Conservation (phyloP, 2,888 invertebrate species). For the Drosophila vallismaia region DNA sequence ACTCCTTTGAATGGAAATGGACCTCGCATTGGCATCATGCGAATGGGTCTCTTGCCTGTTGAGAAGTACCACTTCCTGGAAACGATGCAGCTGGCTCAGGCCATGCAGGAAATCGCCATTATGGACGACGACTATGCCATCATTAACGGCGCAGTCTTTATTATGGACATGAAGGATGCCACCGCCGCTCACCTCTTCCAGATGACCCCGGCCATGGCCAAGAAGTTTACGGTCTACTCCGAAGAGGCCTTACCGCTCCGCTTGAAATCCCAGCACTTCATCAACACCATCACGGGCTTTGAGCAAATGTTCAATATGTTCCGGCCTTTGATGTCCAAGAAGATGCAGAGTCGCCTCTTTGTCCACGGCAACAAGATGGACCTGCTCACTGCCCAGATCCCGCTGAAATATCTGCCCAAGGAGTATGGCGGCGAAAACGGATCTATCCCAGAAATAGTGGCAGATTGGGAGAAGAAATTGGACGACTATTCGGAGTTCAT, state of each 20-base stretch:
- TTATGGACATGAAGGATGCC: constrained; percentile 86
- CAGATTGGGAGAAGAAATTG: constrained; percentile 71
- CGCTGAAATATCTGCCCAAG: constrained; percentile 86
- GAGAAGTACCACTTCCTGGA: constrained; percentile 84
- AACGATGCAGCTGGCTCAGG: constrained; percentile 85
- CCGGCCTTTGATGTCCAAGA: constrained; percentile 86
- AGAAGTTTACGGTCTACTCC: constrained; percentile 85
- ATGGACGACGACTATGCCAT: constrained; percentile 87
- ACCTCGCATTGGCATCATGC: constrained; percentile 84
- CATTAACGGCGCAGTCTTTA: constrained; percentile 84
- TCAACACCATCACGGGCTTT: constrained; percentile 86
- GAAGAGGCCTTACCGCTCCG: constrained; percentile 87
- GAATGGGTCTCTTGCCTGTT: constrained; percentile 84
- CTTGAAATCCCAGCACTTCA: constrained; percentile 86
- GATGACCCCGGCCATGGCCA: constrained; percentile 86
- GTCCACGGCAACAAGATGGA: constrained; percentile 86
- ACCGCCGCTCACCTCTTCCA: constrained; percentile 85
- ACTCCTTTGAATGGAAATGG: constrained; percentile 83
- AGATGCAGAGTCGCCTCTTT: constrained; percentile 86
- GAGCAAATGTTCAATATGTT: constrained; percentile 86
- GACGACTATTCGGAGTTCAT: constrained; percentile 68
- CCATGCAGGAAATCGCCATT: constrained; percentile 86
- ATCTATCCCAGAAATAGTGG: constrained; percentile 80
- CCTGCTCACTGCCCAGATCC: constrained; percentile 86
- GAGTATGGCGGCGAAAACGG: constrained; percentile 89